Conservation (phyloP, 1,140 invertebrate species). For the Laupala kohalensis region DNA sequence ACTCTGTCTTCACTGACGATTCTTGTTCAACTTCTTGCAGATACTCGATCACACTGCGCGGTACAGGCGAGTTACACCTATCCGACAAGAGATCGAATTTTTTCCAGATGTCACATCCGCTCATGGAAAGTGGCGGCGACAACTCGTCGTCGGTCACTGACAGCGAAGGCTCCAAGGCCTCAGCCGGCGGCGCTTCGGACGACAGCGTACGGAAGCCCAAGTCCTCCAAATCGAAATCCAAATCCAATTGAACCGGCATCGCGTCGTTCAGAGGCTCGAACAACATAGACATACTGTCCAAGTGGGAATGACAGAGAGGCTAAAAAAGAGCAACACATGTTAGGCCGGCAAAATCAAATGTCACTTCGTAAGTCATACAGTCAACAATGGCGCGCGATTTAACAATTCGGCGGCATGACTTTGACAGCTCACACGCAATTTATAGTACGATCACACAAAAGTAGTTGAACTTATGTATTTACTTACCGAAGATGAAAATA, state of each 20-base stretch:
- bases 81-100: not conserved
- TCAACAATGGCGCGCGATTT: not conserved
- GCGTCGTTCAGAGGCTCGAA: not conserved
- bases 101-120: not conserved
- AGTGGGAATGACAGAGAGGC: not conserved
- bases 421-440: not conserved
- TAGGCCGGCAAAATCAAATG: not conserved
- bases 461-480: not conserved
- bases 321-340: not conserved
- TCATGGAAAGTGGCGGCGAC: not conserved
- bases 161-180: not conserved
- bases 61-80: not conserved
- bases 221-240: not conserved
- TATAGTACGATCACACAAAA: not conserved
- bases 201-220: not conserved
- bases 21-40: not conserved
- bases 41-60: not conserved
- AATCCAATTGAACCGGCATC: not conserved
- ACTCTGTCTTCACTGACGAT: not conserved
- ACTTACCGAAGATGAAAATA: not conserved
- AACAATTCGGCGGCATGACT: not conserved
- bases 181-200: not conserved
- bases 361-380: not conserved
- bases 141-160: too few relatives aligned
- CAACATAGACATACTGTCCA: not conserved